Evolutionary conservation across 2,113 vertebrate species (phyloP).

Genomic region (Elanoides forficatus): DNA sequence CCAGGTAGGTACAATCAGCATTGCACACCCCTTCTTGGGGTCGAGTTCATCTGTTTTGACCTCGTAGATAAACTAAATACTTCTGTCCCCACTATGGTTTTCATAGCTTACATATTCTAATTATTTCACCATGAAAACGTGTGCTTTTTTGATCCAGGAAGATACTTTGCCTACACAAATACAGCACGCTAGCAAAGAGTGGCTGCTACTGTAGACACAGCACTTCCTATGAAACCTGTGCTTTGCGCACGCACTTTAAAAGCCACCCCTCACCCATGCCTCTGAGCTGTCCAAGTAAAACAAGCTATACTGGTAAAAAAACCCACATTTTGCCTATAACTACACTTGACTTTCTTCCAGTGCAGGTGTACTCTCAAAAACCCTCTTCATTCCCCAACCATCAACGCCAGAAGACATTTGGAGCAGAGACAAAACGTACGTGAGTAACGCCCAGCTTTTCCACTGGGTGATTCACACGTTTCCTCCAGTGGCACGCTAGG

Average conservation of each 20-base stretch:
- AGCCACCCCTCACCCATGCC: background rate
- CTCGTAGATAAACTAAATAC: background rate
- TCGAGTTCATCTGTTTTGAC: background rate
- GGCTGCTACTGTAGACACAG: background rate
- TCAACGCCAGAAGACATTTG: background rate
- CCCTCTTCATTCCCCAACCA: background rate
- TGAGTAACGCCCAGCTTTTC: background rate
- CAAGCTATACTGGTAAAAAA: slow-evolving; percentile 16
- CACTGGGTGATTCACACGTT: background rate
- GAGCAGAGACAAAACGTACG: background rate
- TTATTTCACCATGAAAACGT: background rate
- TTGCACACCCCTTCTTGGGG: background rate
- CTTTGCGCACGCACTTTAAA: background rate
- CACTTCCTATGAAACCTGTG: background rate
- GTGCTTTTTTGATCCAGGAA: background rate
- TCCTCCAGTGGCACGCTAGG: background rate
- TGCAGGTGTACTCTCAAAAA: slow-evolving; percentile 44
- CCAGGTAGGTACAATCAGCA: background rate
- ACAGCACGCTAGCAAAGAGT: background rate
- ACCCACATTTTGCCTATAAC: background rate
- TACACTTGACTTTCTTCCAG: slow-evolving; percentile 36
- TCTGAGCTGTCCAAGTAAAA: slow-evolving; percentile 23
- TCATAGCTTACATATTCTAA: background rate
- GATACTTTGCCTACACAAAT: background rate
- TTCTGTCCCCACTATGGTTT: background rate